Percentiles rank a stretch among this genome's conserved stretches.
Evolutionary conservation across 1,140 invertebrate genomes (phyloP).

Genomic region (Megalopta genalis): DNA sequence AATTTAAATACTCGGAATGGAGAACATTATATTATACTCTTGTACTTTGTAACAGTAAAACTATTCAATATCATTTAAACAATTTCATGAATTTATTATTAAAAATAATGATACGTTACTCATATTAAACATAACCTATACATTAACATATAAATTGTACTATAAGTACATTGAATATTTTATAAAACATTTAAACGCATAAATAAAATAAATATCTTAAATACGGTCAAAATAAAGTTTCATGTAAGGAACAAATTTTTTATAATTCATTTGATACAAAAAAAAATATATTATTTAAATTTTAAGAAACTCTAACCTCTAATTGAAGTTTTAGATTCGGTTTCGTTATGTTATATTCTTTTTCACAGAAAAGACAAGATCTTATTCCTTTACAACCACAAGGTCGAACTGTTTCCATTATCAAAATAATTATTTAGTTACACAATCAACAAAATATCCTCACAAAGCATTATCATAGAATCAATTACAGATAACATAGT

Average conservation of each 20-base stretch:
- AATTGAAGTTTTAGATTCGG: slow-evolving; percentile 70
- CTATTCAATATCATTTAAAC: no score
- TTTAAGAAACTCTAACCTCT: slow-evolving; percentile 62
- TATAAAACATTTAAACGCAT: background rate
- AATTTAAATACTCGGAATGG: no score
- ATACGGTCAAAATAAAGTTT: slow-evolving; percentile 52
- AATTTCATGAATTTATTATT: no score
- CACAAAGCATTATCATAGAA: no score
- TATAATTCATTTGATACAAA: background rate
- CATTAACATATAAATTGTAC: no score
- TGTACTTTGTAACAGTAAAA: no score
- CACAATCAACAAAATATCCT: background rate
- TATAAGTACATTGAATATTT: background rate
- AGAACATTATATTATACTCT: no score
- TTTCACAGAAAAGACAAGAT: slow-evolving; percentile 92
- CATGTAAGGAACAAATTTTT: slow-evolving; percentile 1
- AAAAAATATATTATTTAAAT: slow-evolving; percentile 18
- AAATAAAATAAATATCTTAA: background rate
- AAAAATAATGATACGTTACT: no score
- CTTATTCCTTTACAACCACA: slow-evolving; percentile 96
- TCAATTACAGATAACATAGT: background rate
- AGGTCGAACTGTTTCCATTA: slow-evolving; percentile 86
- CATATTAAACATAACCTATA: no score
- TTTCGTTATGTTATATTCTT: slow-evolving; percentile 83
- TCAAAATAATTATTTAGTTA: background rate